Conservation (phyloP, 2,797 vertebrate species). For the Microchirus variegatus region DNA sequence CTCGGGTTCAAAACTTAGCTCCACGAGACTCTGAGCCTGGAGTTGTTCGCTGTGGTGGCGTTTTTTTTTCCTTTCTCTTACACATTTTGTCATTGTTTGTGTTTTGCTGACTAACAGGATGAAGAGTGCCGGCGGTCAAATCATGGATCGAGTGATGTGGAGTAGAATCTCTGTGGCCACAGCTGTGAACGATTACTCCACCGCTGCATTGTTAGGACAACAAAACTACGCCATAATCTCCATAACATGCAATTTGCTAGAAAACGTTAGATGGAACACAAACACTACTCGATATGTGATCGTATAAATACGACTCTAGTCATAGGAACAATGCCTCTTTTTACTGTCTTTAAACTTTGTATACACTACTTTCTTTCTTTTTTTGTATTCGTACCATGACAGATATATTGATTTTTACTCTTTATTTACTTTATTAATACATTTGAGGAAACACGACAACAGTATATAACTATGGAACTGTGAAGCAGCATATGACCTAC, state of each 20-base stretch:
- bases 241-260: constrained; percentile 30
- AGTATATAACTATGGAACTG: no score
- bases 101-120: no score
- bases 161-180: constrained; percentile 11
- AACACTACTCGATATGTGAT: constrained; percentile 3
- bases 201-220: constrained; percentile 8
- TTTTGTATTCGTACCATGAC: no score
- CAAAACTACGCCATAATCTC: constrained; percentile 8
- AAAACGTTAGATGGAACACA: constrained; percentile 9
- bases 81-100: no score
- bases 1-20: background rate
- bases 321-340: background rate
- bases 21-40: no score
- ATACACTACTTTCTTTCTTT: background rate
- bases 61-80: no score
- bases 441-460: no score
- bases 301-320: constrained; percentile 1
- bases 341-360: background rate
- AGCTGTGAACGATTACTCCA: constrained; percentile 19
- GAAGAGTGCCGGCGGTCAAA: no score
- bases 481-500: no score
- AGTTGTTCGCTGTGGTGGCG: no score
- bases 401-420: no score
- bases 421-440: no score
- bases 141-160: background rate